Evolutionary conservation across 1,140 invertebrate species (phyloP).

Genomic region (Formica exsecta): DNA sequence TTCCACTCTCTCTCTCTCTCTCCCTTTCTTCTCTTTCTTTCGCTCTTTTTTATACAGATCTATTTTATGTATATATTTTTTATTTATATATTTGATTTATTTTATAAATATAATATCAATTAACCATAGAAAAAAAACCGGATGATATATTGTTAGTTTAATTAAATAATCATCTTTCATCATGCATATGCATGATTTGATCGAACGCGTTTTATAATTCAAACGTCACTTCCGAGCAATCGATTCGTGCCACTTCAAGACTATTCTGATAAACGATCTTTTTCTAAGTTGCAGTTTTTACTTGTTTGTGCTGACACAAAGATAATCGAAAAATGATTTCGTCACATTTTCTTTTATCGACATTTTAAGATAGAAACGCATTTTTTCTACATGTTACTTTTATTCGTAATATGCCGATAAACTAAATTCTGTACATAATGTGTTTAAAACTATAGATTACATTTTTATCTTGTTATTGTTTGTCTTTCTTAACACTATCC

Average conservation of each 20-base stretch:
- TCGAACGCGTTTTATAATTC: slow-evolving; percentile 37
- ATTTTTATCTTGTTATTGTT: too few relatives aligned
- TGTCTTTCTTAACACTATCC: too few relatives aligned
- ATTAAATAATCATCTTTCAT: not conserved
- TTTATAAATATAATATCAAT: not conserved
- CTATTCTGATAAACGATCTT: not conserved
- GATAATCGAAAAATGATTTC: slow-evolving; percentile 12
- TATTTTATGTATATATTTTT: not conserved
- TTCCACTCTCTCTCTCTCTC: not conserved
- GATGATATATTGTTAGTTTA: not conserved
- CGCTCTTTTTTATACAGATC: not conserved
- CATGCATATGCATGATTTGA: not conserved
- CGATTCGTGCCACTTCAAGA: slow-evolving; percentile 17
- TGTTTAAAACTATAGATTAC: not conserved
- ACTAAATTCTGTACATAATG: not conserved
- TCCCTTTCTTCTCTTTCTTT: too few relatives aligned
- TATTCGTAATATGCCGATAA: not conserved
- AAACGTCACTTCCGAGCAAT: slow-evolving; percentile 32
- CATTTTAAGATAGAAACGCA: not conserved
- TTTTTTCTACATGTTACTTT: slow-evolving; percentile 24
- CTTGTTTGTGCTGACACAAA: not conserved
- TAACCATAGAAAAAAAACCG: not conserved
- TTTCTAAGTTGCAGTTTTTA: not conserved
- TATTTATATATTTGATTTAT: too few relatives aligned
- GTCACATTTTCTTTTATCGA: not conserved